phyloP scores from a whole-genome alignment of 2,113 vertebrate species.

The Coracopsis vasa region DNA sequence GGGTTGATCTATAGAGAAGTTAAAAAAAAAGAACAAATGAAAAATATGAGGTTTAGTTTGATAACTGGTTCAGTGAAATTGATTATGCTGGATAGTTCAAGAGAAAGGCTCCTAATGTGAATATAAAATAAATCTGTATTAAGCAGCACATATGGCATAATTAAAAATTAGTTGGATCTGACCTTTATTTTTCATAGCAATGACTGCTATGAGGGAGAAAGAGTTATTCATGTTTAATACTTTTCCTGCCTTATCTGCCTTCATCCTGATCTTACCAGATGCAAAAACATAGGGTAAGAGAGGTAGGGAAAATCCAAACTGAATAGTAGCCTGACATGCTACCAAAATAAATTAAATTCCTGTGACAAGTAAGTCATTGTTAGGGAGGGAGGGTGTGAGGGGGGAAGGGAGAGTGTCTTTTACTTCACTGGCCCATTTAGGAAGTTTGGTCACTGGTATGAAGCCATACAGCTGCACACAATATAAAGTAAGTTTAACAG shows the following conservation, averaged over 20 bases:
- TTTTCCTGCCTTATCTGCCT: background rate
- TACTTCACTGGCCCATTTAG: constrained; percentile 67
- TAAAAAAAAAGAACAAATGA: background rate
- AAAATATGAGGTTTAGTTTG: background rate
- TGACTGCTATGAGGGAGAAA: background rate
- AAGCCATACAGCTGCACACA: constrained; percentile 83
- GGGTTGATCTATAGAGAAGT: background rate
- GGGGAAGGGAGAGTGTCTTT: constrained; percentile 56
- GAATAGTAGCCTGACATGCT: constrained; percentile 52
- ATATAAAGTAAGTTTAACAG: constrained; percentile 81
- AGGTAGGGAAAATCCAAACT: constrained; percentile 53
- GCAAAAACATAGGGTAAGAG: background rate
- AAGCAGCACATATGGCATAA: background rate
- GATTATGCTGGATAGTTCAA: background rate
- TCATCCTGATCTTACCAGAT: background rate
- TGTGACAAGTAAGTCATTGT: constrained; percentile 78
- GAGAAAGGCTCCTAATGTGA: background rate
- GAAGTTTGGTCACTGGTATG: constrained; percentile 78
- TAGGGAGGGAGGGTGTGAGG: constrained; percentile 42
- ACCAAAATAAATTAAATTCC: constrained; percentile 67
- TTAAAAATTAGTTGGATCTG: background rate
- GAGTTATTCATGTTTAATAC: background rate
- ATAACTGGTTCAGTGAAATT: background rate
- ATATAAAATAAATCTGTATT: background rate
- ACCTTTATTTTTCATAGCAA: background rate